These are phyloP conservation scores for Caerostris extrusa DNA, from an alignment of 1,140 invertebrate species.

Conservation along the genomic window DNA sequence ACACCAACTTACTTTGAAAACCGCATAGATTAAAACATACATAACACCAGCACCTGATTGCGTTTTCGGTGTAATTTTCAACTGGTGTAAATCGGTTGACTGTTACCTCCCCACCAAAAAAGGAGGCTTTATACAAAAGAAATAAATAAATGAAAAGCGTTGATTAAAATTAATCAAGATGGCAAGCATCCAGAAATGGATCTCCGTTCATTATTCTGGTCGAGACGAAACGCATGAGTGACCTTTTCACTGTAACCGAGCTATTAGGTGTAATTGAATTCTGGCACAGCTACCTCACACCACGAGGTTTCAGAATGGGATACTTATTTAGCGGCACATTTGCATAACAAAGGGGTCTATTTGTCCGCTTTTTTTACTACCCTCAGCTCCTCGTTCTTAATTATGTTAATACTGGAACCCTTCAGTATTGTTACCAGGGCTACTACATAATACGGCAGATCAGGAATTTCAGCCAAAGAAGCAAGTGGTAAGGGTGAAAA, in stretches of 20 bases:
- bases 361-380: neutral
- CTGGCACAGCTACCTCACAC: neutral
- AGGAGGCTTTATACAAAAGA: too few species aligned
- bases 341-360: constrained; percentile 1
- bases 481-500: neutral
- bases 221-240: neutral
- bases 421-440: neutral
- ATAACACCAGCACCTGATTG: neutral
- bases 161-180: constrained; percentile 8
- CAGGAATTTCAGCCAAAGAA: neutral
- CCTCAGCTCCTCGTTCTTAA: neutral
- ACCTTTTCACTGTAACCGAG: neutral
- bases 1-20: too few species aligned
- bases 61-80: neutral
- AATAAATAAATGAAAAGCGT: neutral
- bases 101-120: neutral
- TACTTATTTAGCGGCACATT: neutral
- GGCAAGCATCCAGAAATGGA: neutral
- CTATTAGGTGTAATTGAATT: constrained; percentile 46
- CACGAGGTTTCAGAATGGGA: neutral
- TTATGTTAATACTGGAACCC: neutral
- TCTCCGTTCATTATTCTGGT: constrained; percentile 6
- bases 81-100: neutral
- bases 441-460: neutral
- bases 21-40: too few species aligned